phyloP scores from a whole-genome alignment of 2,888 invertebrate genomes.

The Netelia melanura region DNA sequence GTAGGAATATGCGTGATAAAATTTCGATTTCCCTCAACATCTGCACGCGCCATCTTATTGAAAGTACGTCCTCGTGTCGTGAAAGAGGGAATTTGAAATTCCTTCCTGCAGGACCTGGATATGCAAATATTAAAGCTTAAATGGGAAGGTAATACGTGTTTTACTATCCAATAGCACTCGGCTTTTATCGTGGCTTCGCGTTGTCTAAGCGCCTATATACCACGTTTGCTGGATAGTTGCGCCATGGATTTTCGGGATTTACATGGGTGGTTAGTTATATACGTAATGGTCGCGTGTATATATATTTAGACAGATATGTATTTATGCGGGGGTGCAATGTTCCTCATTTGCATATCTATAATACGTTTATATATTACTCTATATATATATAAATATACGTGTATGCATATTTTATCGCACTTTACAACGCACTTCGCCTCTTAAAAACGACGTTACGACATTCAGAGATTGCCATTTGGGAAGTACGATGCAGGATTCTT shows the following conservation, averaged over 20 bases:
- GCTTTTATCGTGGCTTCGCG: conserved; percentile 40
- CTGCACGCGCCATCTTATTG: conserved; percentile 1
- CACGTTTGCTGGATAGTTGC: conserved; percentile 17
- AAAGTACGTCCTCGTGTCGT: background rate
- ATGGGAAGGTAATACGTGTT: conserved; percentile 47
- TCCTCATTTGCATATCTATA: conserved; percentile 2
- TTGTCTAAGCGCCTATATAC: conserved; percentile 24
- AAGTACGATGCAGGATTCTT: conserved; percentile 30
- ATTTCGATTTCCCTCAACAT: background rate
- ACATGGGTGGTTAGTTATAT: conserved; percentile 17
- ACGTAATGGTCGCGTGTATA: background rate
- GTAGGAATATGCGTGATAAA: background rate
- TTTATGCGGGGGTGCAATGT: background rate
- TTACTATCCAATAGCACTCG: conserved; percentile 39
- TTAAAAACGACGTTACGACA: conserved; percentile 48
- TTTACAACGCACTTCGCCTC: conserved; percentile 48
- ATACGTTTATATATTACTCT: conserved; percentile 27
- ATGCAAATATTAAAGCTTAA: conserved; percentile 42
- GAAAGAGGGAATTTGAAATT: background rate
- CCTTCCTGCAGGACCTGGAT: background rate
- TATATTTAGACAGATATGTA: conserved; percentile 5
- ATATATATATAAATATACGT: conserved; percentile 11
- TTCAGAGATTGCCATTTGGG: conserved; percentile 44
- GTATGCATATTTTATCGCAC: conserved; percentile 7
- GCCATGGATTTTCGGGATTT: conserved; percentile 28